Percentiles rank a stretch among this genome's conserved stretches.
These are phyloP conservation scores for Amphiprion ocellaris DNA, from an alignment of 2,113 vertebrate genomes.

Conservation along the genomic window DNA sequence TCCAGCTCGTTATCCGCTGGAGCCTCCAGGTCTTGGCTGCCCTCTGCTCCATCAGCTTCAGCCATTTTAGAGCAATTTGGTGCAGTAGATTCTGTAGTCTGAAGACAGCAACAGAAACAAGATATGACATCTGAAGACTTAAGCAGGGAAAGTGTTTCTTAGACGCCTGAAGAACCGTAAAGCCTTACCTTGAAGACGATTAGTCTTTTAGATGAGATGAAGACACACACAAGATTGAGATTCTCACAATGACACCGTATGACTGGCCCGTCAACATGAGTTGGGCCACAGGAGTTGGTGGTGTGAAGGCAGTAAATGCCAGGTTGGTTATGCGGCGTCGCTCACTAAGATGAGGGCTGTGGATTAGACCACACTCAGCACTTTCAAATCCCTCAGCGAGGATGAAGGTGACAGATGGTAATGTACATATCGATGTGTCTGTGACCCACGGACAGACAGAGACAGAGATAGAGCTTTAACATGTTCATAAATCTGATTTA, in stretches of 20 bases:
- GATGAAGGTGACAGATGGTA: conserved; percentile 80
- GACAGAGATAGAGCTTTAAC: not conserved
- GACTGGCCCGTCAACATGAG: not conserved
- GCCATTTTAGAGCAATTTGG: conserved; percentile 61
- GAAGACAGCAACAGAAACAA: conserved; percentile 3
- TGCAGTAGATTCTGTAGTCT: conserved; percentile 14
- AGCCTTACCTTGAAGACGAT: conserved; percentile 60
- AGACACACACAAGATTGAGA: conserved; percentile 2
- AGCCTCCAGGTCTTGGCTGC: conserved; percentile 60
- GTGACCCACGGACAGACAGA: conserved; percentile 14
- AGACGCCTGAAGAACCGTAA: not conserved
- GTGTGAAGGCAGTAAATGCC: conserved; percentile 24
- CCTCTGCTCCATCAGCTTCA: conserved; percentile 47
- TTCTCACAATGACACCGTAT: conserved; percentile 8
- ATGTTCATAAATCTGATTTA: not conserved
- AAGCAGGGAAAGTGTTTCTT: not conserved
- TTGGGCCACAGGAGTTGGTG: not conserved
- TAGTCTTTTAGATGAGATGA: not conserved
- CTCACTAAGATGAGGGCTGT: conserved; percentile 72
- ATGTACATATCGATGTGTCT: conserved; percentile 29
- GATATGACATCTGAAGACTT: not conserved
- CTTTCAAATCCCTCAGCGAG: conserved; percentile 78
- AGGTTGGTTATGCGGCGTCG: conserved; percentile 46
- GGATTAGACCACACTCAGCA: conserved; percentile 81
- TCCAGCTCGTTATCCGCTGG: conserved; percentile 60